These are phyloP conservation scores for Ptychobarbus kaznakovi DNA, from an alignment of 2,797 vertebrate genomes.

Conservation along the genomic window DNA sequence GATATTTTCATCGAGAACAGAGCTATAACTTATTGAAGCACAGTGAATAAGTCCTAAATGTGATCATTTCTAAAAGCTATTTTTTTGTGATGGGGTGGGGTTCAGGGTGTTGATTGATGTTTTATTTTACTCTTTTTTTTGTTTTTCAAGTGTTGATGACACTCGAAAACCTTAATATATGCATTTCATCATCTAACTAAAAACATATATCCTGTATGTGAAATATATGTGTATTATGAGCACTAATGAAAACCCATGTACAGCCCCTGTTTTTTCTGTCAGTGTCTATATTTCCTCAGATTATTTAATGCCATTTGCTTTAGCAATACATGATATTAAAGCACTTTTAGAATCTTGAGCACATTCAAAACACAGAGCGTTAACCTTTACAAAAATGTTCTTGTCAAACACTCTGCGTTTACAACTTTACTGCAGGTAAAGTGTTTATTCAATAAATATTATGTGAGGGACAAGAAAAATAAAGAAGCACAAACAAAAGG, in stretches of 20 bases:
- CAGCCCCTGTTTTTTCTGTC: conserved; percentile 57
- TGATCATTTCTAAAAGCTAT: conserved; percentile 49
- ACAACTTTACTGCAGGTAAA: conserved; percentile 62
- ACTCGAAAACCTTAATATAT: conserved; percentile 60
- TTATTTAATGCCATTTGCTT: conserved; percentile 65
- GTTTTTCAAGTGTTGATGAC: conserved; percentile 53
- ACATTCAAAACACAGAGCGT: conserved; percentile 64
- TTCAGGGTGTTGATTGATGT: conserved; percentile 14
- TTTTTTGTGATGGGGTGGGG: conserved; percentile 23
- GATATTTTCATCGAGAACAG: conserved; percentile 56
- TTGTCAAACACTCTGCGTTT: conserved; percentile 63
- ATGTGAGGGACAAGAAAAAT: conserved; percentile 63
- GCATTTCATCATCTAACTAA: conserved; percentile 60
- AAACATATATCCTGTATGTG: conserved; percentile 62
- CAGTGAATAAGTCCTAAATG: conserved; percentile 57
- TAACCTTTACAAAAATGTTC: conserved; percentile 61
- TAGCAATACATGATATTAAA: conserved; percentile 66
- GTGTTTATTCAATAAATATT: conserved; percentile 65
- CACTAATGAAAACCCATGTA: conserved; percentile 62
- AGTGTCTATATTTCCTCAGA: conserved; percentile 58
- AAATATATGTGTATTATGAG: conserved; percentile 61
- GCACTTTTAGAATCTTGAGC: conserved; percentile 66
- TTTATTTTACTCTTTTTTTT: conserved; percentile 31
- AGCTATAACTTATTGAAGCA: conserved; percentile 63
- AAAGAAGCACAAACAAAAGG: conserved; percentile 64